Conservation (phyloP, 64 coral and sea anemone genomes). For the Montipora capricornis region DNA sequence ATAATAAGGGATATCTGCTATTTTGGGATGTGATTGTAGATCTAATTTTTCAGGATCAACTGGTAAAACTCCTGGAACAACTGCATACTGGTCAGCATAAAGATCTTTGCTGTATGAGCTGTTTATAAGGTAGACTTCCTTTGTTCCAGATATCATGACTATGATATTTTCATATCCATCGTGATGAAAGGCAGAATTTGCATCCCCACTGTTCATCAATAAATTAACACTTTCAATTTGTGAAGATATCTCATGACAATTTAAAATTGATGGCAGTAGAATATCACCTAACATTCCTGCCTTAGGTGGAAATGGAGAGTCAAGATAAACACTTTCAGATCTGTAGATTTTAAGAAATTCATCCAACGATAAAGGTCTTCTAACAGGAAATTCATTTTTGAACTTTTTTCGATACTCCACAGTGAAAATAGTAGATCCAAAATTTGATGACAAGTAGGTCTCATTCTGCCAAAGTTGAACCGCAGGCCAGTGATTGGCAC, state of each 20-base stretch:
- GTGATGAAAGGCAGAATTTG: slow-evolving; percentile 91
- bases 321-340: slow-evolving; percentile 89
- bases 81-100: slow-evolving; percentile 80
- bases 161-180: slow-evolving; percentile 99
- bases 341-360: slow-evolving; percentile 88
- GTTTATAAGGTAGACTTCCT: slow-evolving; percentile 82
- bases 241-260: slow-evolving; percentile 79
- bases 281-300: slow-evolving; percentile 77
- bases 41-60: slow-evolving; percentile 88
- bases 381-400: slow-evolving; percentile 75
- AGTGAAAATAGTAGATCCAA: slow-evolving; percentile 75
- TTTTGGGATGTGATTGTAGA: slow-evolving; percentile 68
- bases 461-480: slow-evolving; percentile 88
- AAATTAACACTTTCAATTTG: slow-evolving; percentile 75
- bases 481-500: slow-evolving; percentile 90
- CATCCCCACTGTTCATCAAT: slow-evolving; percentile 81
- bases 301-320: slow-evolving; percentile 85
- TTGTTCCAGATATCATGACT: slow-evolving; percentile 75
- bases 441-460: slow-evolving; percentile 81
- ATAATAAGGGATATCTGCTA: slow-evolving; percentile 82
- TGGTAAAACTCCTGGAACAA: slow-evolving; percentile 77
- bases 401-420: slow-evolving; percentile 91
- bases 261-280: slow-evolving; percentile 82
- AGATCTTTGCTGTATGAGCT: slow-evolving; percentile 78
- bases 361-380: slow-evolving; percentile 66